Evolutionary conservation across 2,113 vertebrate genomes (phyloP), one percentile per base, ranked within the genome.

Genomic region (Passer montanus): DNA sequence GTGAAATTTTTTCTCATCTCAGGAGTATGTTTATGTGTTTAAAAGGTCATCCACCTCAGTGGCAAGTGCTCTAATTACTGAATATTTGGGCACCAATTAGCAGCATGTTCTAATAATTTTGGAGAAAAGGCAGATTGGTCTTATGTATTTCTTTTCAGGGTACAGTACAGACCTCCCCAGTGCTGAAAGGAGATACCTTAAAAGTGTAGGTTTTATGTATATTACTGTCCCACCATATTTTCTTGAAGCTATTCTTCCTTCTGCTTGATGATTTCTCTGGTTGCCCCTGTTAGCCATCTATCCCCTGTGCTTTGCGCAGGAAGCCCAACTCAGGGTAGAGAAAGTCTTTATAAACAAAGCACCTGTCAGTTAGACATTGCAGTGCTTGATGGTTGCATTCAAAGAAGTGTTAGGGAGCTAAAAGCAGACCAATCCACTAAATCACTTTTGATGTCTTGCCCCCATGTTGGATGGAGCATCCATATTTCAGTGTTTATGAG

Each of bases 31-130:
- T 11, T 44, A 67, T 59, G 27, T 86, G 93, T 95, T 80, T 69
- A 77, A 94, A 94, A 90, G 64, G 73, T 84, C 89, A 84, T 70
- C 60, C 44, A 75, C 72, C 55, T 69, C 87, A 86, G 85, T 22
- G 30, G 39, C 44, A 89, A 90, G 60, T 94, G 50, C 27, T 93
- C 47, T 70, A 92, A 91, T 93, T 84, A 73, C 47, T 59, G 44
- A n/a, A 41, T 89, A 64, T 74, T 77, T 92, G 60, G 52, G 44
- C 44, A 82, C 75, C 43, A 75, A 37, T 91, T 92, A 95, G 35
- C 52, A 87, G 13, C 23, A 21, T 44, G 11, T 81, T 84, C 73
- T 90, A 90, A 67, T 56, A 81, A 84, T 67, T 92, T 78, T 70
- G 24, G 28, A 60, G 73, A 77, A 94, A 66, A 84, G 24, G 15